Evolutionary conservation across 2,888 invertebrate species (phyloP), one percentile per base, ranked within the genome.

Genomic region (Cactoblastis cactorum): DNA sequence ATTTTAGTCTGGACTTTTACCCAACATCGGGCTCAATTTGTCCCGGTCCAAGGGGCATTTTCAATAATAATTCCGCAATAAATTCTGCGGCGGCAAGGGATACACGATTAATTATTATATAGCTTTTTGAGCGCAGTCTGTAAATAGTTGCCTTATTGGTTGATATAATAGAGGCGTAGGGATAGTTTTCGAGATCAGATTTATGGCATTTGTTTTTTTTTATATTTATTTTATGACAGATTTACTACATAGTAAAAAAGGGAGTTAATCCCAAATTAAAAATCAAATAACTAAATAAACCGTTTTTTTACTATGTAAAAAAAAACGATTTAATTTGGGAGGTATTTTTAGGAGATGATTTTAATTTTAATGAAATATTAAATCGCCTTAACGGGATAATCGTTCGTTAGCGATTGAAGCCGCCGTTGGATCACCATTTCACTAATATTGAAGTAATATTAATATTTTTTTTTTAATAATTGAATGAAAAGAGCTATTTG

Each of bases 61-160:
- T 78, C 80, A 80, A 79, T 83, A 81, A 82, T 79, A 80, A 82
- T 78, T 78, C 77, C 75, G 67, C 74, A 58, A 78, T 83, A 80
- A 82, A 83, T 83, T 81, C 73, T 77, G 61, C 57, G 77, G 74
- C 77, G 73, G 62, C 74, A 55, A 61, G 68, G 69, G 67, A 66
- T 69, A 67, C 56, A 64, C 75, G 72, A 82, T 84, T 84, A 83
- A 83, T 83, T 81, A 82, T 80, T 74, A 76, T 73, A 76, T 77
- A 74, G 75, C 71, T 72, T 77, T 80, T 80, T 75, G 78, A 74
- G 73, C 66, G 69, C 74, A 73, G 76, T 65, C 71, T 59, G 46
- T 53, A 61, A 62, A 80, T 83, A 77, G 70, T 77, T 78, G 65
- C 74, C 74, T 76, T 77, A 81, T 77, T 75, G 73, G 41, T 17